Evolutionary conservation across 2,888 invertebrate genomes (phyloP).

Genomic region (Andrena camellia): DNA sequence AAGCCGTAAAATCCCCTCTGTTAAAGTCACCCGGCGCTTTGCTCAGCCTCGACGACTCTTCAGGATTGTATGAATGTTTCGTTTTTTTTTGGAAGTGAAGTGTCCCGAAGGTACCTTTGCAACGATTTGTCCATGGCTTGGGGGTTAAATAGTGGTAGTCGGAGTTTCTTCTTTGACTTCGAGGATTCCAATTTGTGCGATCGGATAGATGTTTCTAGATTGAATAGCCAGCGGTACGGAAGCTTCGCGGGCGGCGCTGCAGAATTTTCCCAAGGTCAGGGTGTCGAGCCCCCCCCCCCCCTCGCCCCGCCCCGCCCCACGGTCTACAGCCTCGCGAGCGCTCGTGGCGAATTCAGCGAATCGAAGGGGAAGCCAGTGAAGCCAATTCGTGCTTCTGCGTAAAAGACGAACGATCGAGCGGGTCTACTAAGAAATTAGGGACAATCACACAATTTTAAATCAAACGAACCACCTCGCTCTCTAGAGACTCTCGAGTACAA

Average conservation of each 20-base stretch:
- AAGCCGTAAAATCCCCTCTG: neutral
- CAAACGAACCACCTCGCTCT: too few species aligned
- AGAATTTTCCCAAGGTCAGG: constrained; percentile 63
- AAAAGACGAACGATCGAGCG: constrained; percentile 5
- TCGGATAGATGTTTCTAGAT: neutral
- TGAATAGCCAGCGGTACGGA: neutral
- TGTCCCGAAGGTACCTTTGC: neutral
- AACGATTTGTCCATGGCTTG: too few species aligned
- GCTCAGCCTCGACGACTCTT: neutral
- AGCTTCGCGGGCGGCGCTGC: constrained; percentile 22
- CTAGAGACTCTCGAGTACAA: too few species aligned
- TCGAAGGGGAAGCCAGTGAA: constrained; percentile 9
- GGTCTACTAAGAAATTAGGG: too few species aligned
- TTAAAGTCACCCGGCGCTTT: too few species aligned
- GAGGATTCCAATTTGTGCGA: too few species aligned
- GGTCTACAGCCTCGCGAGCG: constrained; percentile 35
- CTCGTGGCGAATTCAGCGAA: constrained; percentile 16
- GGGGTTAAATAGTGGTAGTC: too few species aligned
- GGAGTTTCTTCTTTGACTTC: too few species aligned
- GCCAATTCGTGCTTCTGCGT: neutral
- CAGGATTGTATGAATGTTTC: too few species aligned
- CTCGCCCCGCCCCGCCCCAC: too few species aligned
- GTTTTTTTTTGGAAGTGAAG: neutral
- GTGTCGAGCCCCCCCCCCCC: constrained; percentile 27
- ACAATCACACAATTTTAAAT: too few species aligned